A percentile compares a stretch with the other conserved stretches of the same genome.
Conservation (phyloP, 2,113 vertebrate genomes). For the Glaucidium brasilianum region DNA sequence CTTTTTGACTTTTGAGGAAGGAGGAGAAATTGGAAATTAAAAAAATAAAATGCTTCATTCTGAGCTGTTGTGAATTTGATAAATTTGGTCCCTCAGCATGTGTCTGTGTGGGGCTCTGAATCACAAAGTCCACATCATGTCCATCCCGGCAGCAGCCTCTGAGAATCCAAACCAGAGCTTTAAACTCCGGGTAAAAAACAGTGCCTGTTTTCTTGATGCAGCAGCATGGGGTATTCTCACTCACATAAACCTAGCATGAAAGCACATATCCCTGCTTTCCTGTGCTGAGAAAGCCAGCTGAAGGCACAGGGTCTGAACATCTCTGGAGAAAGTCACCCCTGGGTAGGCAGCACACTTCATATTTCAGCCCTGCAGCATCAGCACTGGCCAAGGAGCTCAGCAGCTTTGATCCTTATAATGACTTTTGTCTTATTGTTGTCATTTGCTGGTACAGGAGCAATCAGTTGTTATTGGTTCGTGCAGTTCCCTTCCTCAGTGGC, state of each 20-base stretch:
- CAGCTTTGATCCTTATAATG: background rate
- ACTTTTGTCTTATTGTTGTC: background rate
- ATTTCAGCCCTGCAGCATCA: background rate
- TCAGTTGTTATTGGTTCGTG: background rate
- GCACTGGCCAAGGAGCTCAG: background rate
- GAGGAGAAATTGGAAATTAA: background rate
- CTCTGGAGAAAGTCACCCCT: background rate
- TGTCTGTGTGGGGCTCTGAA: background rate
- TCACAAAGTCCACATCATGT: background rate
- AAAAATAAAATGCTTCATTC: background rate
- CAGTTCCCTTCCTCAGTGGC: background rate
- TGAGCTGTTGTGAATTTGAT: background rate
- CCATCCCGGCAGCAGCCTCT: background rate
- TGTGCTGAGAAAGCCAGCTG: background rate
- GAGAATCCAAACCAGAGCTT: constrained; percentile 14
- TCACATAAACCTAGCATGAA: background rate
- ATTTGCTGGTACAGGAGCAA: background rate
- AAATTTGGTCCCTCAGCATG: fast-evolving
- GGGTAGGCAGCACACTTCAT: background rate
- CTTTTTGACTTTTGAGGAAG: background rate
- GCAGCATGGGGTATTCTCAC: background rate
- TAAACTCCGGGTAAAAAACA: background rate
- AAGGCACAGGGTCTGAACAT: background rate
- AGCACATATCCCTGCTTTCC: background rate
- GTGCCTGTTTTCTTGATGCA: constrained; percentile 8